These are phyloP conservation scores for Scophthalmus maximus DNA, from an alignment of 2,113 vertebrate genomes.

Conservation along the genomic window DNA sequence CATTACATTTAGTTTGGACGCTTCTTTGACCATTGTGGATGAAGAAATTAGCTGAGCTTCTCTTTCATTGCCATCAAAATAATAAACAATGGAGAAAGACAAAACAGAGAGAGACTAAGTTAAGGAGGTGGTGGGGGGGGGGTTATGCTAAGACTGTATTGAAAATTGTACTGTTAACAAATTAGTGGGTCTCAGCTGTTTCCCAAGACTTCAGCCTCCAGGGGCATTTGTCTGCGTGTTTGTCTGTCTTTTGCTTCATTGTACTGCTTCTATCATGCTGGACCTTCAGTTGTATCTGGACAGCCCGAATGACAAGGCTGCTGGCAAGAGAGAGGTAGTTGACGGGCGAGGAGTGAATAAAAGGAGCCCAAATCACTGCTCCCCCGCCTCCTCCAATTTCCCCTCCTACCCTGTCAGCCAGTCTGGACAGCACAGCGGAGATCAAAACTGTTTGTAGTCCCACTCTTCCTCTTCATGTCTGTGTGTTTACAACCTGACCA, in stretches of 20 bases:
- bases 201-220: conserved; percentile 66
- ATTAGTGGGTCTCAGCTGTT: conserved; percentile 78
- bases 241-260: conserved; percentile 59
- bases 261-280: conserved; percentile 59
- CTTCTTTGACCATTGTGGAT: conserved; percentile 38
- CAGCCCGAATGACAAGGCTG: conserved; percentile 76
- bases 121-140: neutral
- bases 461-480: conserved; percentile 70
- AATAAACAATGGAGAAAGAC: conserved; percentile 46
- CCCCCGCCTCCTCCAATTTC: conserved; percentile 28
- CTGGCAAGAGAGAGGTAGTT: conserved; percentile 61
- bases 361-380: conserved; percentile 52
- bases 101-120: conserved; percentile 17
- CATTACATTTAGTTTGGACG: conserved; percentile 41
- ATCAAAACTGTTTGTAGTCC: conserved; percentile 79
- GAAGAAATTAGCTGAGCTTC: conserved; percentile 37
- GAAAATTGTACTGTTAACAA: conserved; percentile 70
- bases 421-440: conserved; percentile 73
- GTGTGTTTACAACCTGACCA: conserved; percentile 77
- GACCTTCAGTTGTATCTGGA: conserved; percentile 66
- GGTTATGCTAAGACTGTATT: conserved; percentile 42
- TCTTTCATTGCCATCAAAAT: conserved; percentile 40
- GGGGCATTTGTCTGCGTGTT: conserved; percentile 69
- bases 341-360: conserved; percentile 67
- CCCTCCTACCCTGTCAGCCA: conserved; percentile 69